A percentile compares a stretch with the other conserved stretches of the same genome.
Conservation (phyloP, 2,888 invertebrate species). For the Andrena haemorrhoa region DNA sequence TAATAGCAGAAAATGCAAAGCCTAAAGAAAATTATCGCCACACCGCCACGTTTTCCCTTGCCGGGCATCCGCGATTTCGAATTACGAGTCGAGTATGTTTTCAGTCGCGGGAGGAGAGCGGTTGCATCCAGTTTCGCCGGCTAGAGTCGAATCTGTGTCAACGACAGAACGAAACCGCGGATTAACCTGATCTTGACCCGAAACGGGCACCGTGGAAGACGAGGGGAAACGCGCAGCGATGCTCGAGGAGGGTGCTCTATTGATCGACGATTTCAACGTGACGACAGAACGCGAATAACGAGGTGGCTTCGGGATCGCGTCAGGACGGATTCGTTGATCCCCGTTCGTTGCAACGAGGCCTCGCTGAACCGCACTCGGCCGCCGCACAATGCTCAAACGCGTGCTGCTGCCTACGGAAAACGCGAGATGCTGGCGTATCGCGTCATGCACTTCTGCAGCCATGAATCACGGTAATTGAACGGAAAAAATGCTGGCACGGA, state of each 20-base stretch:
- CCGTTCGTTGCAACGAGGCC: background rate
- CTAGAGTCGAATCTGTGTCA: slow-evolving; percentile 22
- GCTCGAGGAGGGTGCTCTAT: slow-evolving; percentile 34
- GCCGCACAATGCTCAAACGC: background rate
- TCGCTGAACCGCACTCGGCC: background rate
- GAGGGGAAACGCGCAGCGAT: slow-evolving; percentile 32
- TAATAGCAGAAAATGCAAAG: too few relatives aligned
- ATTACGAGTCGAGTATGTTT: background rate
- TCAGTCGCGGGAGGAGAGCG: background rate
- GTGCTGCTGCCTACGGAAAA: background rate
- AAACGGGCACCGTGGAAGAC: slow-evolving; percentile 25
- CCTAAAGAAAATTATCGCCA: too few relatives aligned
- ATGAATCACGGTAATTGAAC: background rate
- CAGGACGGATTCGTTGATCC: slow-evolving; percentile 17
- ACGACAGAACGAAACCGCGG: slow-evolving; percentile 27
- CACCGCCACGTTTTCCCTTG: too few relatives aligned
- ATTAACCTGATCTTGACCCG: slow-evolving; percentile 49
- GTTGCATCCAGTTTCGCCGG: slow-evolving; percentile 2
- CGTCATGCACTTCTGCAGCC: background rate
- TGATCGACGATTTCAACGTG: slow-evolving; percentile 32
- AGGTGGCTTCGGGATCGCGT: slow-evolving; percentile 6
- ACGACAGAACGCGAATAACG: slow-evolving; percentile 26
- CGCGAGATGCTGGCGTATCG: slow-evolving; percentile 2
- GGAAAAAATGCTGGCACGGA: background rate
- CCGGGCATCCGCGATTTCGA: background rate